These are phyloP conservation scores for Astur gentilis DNA, from an alignment of 2,113 vertebrate genomes.

Conservation along the genomic window DNA sequence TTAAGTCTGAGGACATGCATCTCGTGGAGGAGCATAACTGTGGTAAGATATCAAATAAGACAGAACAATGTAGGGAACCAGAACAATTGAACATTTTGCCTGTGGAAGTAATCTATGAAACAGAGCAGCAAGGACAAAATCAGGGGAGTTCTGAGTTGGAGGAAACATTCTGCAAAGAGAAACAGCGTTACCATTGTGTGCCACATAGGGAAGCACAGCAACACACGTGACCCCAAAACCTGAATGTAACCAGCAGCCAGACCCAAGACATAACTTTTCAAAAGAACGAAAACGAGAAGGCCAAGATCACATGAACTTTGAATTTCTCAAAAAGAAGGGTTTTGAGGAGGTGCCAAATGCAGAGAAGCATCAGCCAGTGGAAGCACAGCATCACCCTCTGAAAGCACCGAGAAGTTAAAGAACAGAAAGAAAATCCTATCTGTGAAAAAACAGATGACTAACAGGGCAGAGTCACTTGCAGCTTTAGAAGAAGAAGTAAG, in stretches of 20 bases:
- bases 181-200: rapidly evolving
- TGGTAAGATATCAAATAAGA: not conserved
- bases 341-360: not conserved
- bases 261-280: not conserved
- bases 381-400: not conserved
- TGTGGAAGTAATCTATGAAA: not conserved
- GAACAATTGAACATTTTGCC: not conserved
- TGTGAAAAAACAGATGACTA: not conserved
- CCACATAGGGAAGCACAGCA: not conserved
- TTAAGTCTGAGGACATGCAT: not conserved
- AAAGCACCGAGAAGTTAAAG: not conserved
- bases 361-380: not conserved
- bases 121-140: not conserved
- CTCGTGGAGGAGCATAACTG: not conserved
- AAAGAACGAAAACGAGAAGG: not conserved
- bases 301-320: not conserved
- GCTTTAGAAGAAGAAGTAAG: not conserved
- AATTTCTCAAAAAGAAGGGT: not conserved
- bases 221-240: not conserved
- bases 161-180: not conserved
- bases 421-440: not conserved
- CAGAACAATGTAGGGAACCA: not conserved
- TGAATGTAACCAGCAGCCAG: not conserved
- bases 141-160: not conserved
- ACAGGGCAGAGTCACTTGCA: not conserved